Base-by-base conservation (phyloP, 2,888 invertebrate species). In the Xanthorhoe designata region DNA sequence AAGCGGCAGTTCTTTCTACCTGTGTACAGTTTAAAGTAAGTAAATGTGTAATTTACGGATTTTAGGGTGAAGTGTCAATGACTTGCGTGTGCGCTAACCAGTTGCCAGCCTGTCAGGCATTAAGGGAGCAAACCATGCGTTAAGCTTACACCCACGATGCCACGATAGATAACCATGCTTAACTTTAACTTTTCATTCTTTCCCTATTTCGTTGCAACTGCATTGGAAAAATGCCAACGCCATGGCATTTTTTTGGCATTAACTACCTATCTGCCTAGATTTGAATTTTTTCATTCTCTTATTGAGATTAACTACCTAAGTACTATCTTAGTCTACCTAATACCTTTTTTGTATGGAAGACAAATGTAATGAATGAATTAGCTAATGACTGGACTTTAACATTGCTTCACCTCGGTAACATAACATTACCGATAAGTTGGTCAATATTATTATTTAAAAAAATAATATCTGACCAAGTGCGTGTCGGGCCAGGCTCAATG, bases 21-120 rank as follows among this genome's bases (percentile, higher is more conserved):
- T 86, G 83, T 84, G 82, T 80, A 52, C 88, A 89, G 71, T 80
- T 83, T 59, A 90, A 88, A 87, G 94, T 94, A 82, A 84, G 83
- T 57, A 24, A 45, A 17, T 13, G 8, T 5, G 15, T 57, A 32
- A 58, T 58, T 50, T 38, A 38, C 35, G 53, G 29, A 35, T 53
- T 24, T 55, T 55, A 42, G 38, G 32, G 47, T 57, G 55, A 53
- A 47, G 64, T 53, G 72, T 70, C 69, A 67, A 64, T 66, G 72
- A 69, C 70, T 62, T 54, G 52, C 13, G 49, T 35, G 13, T 17
- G 19, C 35, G 52, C 49, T 7, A 64, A 53, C 32, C n/a, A 24
- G 32, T 52, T 47, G 47, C 47, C 47, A 17, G 38, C 13, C 38
- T 13, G 38, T 15, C 47, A 45, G 15, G 17, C 17, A 32, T 47